Conservation (phyloP, 1,140 invertebrate species). For the Drosophila kikkawai region DNA sequence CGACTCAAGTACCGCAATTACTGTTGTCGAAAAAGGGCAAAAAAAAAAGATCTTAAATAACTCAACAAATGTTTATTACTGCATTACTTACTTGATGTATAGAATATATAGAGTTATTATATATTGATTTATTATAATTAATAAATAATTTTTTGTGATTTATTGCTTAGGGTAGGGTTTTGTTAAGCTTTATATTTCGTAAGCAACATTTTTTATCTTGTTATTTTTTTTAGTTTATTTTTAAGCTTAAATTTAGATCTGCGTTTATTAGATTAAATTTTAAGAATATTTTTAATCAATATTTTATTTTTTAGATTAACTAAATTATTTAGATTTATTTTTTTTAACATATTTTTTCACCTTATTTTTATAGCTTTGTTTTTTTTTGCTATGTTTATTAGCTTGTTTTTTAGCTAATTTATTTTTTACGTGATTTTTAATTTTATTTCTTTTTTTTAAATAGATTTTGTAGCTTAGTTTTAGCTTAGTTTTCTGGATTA, state of each 20-base stretch:
- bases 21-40: not conserved
- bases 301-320: no score
- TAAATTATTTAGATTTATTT: no score
- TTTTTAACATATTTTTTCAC: not conserved
- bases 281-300: no score
- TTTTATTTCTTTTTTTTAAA: no score
- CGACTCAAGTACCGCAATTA: constrained; percentile 1
- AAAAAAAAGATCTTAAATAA: not conserved
- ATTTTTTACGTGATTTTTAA: not conserved
- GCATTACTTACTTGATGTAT: not conserved
- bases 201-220: not conserved
- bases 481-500: not conserved
- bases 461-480: not conserved
- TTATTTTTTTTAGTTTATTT: not conserved
- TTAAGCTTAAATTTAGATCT: not conserved
- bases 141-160: not conserved
- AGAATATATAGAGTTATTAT: not conserved
- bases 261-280: not conserved
- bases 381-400: not conserved
- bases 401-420: not conserved
- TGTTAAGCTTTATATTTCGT: not conserved
- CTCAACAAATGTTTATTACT: not conserved
- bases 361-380: not conserved
- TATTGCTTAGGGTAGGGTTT: not conserved
- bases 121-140: not conserved